A percentile compares a stretch with the other conserved stretches of the same genome.
Conservation (phyloP, 2,888 invertebrate genomes). For the Homarus gammarus region DNA sequence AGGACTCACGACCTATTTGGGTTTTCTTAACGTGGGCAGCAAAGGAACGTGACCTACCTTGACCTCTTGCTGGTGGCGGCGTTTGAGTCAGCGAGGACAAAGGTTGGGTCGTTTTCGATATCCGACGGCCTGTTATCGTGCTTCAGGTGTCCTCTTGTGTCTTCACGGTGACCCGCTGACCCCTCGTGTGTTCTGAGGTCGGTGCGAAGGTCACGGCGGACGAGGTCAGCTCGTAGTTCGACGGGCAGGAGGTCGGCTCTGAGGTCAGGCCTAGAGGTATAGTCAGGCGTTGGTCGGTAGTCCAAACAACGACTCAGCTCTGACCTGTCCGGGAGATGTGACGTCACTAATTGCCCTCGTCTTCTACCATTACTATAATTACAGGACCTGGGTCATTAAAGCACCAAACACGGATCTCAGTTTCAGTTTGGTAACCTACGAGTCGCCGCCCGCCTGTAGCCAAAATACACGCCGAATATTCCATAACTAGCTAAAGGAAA, state of each 20-base stretch:
- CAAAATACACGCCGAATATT: too few species aligned
- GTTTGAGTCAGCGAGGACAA: conserved; percentile 47
- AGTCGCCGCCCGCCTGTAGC: too few species aligned
- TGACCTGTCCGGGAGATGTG: conserved; percentile 13
- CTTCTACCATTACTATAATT: neutral
- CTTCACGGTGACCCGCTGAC: conserved; percentile 12
- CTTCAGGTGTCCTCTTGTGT: conserved; percentile 9
- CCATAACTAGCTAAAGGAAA: too few species aligned
- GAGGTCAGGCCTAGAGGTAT: conserved; percentile 20
- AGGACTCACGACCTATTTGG: too few species aligned
- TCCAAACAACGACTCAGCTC: conserved; percentile 35
- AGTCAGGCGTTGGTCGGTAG: conserved; percentile 26
- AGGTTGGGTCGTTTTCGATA: conserved; percentile 69
- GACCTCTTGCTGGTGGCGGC: conserved; percentile 36
- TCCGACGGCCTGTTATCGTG: conserved; percentile 53
- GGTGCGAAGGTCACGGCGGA: conserved; percentile 39
- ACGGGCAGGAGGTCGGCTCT: conserved; percentile 40
- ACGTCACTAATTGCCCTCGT: neutral
- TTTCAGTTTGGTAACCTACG: too few species aligned
- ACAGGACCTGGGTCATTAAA: neutral
- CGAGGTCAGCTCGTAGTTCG: conserved; percentile 38
- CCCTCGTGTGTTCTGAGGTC: conserved; percentile 40
- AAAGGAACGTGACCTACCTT: too few species aligned
- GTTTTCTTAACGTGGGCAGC: too few species aligned
- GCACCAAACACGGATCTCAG: neutral